phyloP scores from a whole-genome alignment of 2,888 invertebrate species.

The Prostheceraeus crozeri region DNA sequence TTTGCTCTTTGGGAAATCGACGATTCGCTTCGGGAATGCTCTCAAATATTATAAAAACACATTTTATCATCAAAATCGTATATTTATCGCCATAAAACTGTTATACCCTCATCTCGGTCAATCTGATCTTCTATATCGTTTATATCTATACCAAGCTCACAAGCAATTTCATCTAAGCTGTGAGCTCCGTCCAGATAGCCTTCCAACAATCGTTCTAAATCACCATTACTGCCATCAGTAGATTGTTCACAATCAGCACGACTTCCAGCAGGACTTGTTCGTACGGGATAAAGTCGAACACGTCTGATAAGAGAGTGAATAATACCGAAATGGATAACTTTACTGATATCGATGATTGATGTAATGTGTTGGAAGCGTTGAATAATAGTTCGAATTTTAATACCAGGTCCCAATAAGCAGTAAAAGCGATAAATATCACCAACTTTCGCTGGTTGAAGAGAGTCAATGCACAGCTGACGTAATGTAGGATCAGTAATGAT shows the following conservation, averaged over 20 bases:
- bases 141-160: background rate
- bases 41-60: too few species aligned
- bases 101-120: background rate
- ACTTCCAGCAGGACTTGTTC: background rate
- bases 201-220: too few species aligned
- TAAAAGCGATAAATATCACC: constrained; percentile 13
- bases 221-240: too few species aligned
- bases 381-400: background rate
- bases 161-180: background rate
- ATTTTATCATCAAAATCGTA: too few species aligned
- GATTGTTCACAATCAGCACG: background rate
- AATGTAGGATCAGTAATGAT: constrained; percentile 10
- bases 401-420: constrained; percentile 13
- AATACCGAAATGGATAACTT: constrained; percentile 75
- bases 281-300: constrained; percentile 64
- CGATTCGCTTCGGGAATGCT: too few species aligned
- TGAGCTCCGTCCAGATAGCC: constrained; percentile 8
- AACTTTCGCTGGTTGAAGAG: background rate
- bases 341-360: background rate
- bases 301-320: constrained; percentile 73
- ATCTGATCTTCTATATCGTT: background rate
- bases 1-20: too few species aligned
- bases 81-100: background rate
- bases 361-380: too few species aligned
- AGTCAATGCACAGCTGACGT: constrained; percentile 17